Conservation (phyloP, 2,797 vertebrate species). For the Intellagama lesueurii region DNA sequence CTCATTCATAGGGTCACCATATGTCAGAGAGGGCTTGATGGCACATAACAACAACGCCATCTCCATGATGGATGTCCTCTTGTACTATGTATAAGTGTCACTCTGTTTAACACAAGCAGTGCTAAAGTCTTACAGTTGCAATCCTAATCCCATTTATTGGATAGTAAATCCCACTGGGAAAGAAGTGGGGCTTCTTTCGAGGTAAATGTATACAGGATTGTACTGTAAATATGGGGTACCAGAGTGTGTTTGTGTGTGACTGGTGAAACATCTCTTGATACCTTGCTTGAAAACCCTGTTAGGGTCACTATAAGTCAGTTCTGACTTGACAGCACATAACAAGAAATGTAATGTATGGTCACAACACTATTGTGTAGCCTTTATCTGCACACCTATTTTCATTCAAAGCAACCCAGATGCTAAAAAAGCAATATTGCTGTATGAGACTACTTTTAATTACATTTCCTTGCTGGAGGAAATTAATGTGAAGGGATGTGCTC, state of each 20-base stretch:
- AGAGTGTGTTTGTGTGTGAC: too few species aligned
- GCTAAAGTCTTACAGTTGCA: not conserved
- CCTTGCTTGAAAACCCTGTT: too few species aligned
- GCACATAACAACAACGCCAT: too few species aligned
- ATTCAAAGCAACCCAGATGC: not conserved
- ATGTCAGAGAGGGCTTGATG: too few species aligned
- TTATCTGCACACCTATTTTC: not conserved
- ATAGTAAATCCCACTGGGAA: not conserved
- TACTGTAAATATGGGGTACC: not conserved
- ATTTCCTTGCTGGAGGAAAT: not conserved
- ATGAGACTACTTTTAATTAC: slow-evolving; percentile 11
- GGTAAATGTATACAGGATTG: not conserved
- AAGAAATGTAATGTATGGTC: not conserved
- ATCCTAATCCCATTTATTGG: not conserved
- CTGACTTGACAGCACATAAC: too few species aligned
- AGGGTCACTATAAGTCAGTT: too few species aligned
- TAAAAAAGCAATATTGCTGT: not conserved
- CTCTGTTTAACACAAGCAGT: too few species aligned
- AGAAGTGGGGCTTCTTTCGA: not conserved
- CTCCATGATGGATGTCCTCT: too few species aligned
- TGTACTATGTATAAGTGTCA: too few species aligned
- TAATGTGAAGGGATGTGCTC: slow-evolving; percentile 4
- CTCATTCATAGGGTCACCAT: too few species aligned
- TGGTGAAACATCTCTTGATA: too few species aligned
- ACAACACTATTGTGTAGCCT: not conserved